Conservation (phyloP, 2,113 vertebrate species). For the Megaleporinus macrocephalus region DNA sequence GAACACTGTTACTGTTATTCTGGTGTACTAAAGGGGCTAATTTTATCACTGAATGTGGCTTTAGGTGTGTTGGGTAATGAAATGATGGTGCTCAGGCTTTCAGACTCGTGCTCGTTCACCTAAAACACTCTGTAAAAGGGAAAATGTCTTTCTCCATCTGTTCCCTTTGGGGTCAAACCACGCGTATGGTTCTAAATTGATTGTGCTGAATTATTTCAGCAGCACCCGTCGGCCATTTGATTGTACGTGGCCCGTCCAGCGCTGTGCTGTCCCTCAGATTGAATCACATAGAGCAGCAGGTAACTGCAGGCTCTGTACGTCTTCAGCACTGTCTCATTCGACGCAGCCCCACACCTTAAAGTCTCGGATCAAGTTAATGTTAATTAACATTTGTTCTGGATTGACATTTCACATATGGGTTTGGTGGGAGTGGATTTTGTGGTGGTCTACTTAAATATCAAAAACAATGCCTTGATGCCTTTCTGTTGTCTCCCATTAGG, state of each 20-base stretch:
- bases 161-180: neutral
- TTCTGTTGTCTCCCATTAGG: slow-evolving; percentile 77
- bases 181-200: neutral
- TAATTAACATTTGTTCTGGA: slow-evolving; percentile 13
- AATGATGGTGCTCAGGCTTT: neutral
- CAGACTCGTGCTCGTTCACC: neutral
- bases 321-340: slow-evolving; percentile 1
- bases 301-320: neutral
- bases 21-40: slow-evolving; percentile 8
- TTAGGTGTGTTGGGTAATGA: slow-evolving; percentile 10
- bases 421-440: slow-evolving; percentile 57
- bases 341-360: slow-evolving; percentile 31
- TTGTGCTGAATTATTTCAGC: neutral
- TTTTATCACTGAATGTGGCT: slow-evolving; percentile 35
- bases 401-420: slow-evolving; percentile 29
- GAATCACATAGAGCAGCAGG: slow-evolving; percentile 32
- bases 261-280: neutral
- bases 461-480: slow-evolving; percentile 81
- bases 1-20: slow-evolving; percentile 6
- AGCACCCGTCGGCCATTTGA: neutral
- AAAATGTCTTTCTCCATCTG: neutral
- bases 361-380: slow-evolving; percentile 28
- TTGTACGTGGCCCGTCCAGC: neutral
- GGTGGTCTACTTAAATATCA: slow-evolving; percentile 70
- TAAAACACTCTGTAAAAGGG: neutral